Evolutionary conservation across 2,113 vertebrate genomes (phyloP), one percentile per base, ranked within the genome.

Genomic region (Carollia perspicillata): DNA sequence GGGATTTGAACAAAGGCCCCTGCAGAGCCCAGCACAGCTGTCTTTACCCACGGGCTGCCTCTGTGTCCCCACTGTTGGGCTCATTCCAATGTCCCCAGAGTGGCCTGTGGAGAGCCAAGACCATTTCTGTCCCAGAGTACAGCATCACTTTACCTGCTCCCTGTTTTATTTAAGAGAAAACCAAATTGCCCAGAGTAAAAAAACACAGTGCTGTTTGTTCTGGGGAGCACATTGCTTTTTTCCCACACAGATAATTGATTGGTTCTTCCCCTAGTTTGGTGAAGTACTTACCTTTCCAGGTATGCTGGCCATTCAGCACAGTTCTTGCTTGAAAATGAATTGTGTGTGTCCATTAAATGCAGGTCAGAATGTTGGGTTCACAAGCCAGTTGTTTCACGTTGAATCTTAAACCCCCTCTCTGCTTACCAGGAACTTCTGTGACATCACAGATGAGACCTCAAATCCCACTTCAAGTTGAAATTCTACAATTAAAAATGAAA

Each of bases 161-260:
- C 98, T 99, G 98, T 98, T 99, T 99, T 98, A 99, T 99, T 99
- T 98, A 99, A 98, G 94, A 97, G 97, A 91, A 99, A 98, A 99
- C 98, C 98, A 99, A 99, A 98, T 98, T 98, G 98, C 98, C 98
- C 96, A 97, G 98, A 98, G 98, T 98, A 98, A 97, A 98, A 98
- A 98, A 98, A 99, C 98, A 98, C 97, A 96, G 96, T 98, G 97
- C 98, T 99, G 99, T 99, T 99, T 99, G 99, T 99, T 99, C 98
- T 95, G 98, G 98, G 98, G 98, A 98, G 98, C 98, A 98, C 97
- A 98, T 98, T 98, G 98, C 98, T 99, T 99, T 99, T 98, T 98
- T 98, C n/a, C n/a, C 97, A 97, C 97, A 98, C 98, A 99, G 99
- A 99, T 99, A 98, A 99, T 99, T 98, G 98, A 99, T 99, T 98